These are phyloP conservation scores for Oncorhynchus tshawytscha DNA, from an alignment of 2,113 vertebrate species.

Conservation along the genomic window DNA sequence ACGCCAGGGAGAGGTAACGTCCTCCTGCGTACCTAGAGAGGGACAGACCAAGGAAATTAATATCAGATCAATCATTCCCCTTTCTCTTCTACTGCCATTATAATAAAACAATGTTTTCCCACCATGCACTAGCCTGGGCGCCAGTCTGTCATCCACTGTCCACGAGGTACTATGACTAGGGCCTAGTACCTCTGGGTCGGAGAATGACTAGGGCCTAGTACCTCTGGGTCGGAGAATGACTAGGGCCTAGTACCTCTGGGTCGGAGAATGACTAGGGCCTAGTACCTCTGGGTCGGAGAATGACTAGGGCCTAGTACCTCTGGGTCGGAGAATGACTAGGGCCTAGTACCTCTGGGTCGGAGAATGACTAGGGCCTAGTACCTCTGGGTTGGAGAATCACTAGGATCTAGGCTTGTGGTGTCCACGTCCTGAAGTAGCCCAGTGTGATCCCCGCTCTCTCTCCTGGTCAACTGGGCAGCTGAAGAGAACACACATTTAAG, in stretches of 20 bases:
- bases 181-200: too few relatives aligned
- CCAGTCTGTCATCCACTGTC: too few relatives aligned
- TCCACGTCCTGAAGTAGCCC: constrained; percentile 84
- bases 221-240: too few relatives aligned
- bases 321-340: constrained; percentile 70
- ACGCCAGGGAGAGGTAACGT: constrained; percentile 84
- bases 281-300: too few relatives aligned
- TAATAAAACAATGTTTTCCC: too few relatives aligned
- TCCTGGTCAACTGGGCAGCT: constrained; percentile 72
- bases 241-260: too few relatives aligned
- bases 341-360: constrained; percentile 62
- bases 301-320: too few relatives aligned
- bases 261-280: too few relatives aligned
- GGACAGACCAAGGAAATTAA: background rate
- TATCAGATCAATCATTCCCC: background rate
- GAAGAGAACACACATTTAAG: constrained; percentile 5
- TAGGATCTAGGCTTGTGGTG: constrained; percentile 79
- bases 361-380: constrained; percentile 5
- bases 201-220: too few relatives aligned
- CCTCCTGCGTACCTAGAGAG: constrained; percentile 77
- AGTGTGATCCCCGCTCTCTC: constrained; percentile 79
- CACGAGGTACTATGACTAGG: too few relatives aligned
- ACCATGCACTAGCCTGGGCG: background rate
- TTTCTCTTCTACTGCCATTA: background rate
- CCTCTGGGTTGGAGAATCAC: too few relatives aligned